A percentile compares a stretch with the other conserved stretches of the same genome.
Evolutionary conservation across 2,113 vertebrate genomes (phyloP).

Genomic region (Ceyx margarethae): DNA sequence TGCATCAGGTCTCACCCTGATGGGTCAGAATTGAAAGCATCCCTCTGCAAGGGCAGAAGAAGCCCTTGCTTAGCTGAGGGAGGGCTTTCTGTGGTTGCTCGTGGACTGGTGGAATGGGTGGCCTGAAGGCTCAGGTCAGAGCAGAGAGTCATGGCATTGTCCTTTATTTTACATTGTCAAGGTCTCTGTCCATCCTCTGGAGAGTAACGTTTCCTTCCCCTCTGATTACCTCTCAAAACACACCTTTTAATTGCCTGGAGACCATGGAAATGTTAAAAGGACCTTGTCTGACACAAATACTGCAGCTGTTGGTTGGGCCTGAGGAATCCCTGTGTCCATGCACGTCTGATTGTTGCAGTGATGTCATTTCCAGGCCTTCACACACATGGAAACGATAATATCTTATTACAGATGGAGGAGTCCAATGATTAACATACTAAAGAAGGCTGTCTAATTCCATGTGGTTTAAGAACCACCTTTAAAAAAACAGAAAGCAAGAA

Average conservation of each 20-base stretch:
- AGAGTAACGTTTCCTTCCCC: not conserved
- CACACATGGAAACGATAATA: constrained; percentile 61
- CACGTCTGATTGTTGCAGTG: constrained; percentile 28
- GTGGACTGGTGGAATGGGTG: fast-evolving
- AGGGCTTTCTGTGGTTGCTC: not conserved
- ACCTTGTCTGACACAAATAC: not conserved
- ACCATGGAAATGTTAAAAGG: not conserved
- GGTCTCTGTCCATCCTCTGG: not conserved
- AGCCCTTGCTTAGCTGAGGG: not conserved
- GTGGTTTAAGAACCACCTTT: constrained; percentile 19
- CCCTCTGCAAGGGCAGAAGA: not conserved
- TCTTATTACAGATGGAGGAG: constrained; percentile 31
- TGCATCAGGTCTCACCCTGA: not conserved
- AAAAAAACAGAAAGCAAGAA: not conserved
- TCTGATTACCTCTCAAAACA: not conserved
- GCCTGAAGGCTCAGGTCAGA: not conserved
- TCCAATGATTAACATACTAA: constrained; percentile 7
- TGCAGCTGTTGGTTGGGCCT: not conserved
- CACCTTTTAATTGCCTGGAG: not conserved
- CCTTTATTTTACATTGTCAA: not conserved
- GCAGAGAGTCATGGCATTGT: not conserved
- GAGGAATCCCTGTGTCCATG: not conserved
- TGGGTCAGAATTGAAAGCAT: constrained; percentile 28
- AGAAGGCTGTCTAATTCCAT: constrained; percentile 3
- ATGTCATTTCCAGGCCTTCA: constrained; percentile 41